phyloP scores from a whole-genome alignment of 2,113 vertebrate genomes.

The Spilogale gracilis region DNA sequence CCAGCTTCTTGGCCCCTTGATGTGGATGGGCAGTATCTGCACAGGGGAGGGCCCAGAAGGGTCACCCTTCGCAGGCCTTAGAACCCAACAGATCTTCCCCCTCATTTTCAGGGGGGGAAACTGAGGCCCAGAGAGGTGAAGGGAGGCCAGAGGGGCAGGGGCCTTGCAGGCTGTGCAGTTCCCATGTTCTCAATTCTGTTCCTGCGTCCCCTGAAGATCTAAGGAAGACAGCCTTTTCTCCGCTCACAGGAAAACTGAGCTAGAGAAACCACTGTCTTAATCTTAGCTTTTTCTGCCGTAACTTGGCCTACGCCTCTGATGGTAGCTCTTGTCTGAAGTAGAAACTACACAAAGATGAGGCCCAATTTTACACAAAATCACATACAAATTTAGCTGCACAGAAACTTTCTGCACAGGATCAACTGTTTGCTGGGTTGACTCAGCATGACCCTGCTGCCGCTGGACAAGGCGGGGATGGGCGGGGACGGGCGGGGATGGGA shows the following conservation, averaged over 20 bases:
- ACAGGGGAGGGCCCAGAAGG: not conserved
- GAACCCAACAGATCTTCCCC: not conserved
- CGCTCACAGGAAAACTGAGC: not conserved
- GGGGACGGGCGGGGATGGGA: not conserved
- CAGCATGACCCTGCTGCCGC: fast-evolving
- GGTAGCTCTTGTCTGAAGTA: not conserved
- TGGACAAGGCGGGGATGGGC: fast-evolving
- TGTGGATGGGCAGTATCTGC: not conserved
- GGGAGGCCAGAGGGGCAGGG: not conserved
- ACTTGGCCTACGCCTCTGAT: not conserved
- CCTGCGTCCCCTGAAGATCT: fast-evolving
- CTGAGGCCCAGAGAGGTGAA: not conserved
- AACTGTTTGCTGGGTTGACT: not conserved
- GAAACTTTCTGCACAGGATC: not conserved
- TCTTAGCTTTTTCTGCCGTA: fast-evolving
- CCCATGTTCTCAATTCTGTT: fast-evolving
- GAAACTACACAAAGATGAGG: fast-evolving
- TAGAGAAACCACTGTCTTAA: not conserved
- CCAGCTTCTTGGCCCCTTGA: fast-evolving
- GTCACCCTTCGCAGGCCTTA: not conserved
- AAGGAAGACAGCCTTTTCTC: no score
- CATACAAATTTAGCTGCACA: fast-evolving
- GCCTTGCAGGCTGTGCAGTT: fast-evolving
- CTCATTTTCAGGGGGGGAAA: not conserved
- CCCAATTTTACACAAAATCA: not conserved